Conservation (phyloP, 2,113 vertebrate genomes). For the Sialia sialis region DNA sequence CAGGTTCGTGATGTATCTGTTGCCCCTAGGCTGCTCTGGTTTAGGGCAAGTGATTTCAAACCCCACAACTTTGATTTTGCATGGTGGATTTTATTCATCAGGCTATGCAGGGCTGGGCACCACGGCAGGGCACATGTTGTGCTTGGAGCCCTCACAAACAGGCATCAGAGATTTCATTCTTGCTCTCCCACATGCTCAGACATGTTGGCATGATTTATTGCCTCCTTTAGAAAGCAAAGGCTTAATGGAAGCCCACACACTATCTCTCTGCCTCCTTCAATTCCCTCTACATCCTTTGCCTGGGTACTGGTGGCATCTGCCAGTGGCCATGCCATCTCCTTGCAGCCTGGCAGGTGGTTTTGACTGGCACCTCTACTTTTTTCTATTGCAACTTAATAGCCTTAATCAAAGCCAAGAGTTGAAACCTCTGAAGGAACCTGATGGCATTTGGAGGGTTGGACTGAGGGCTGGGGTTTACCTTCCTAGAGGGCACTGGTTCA, state of each 20-base stretch:
- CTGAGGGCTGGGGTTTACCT: neutral
- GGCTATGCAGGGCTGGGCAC: neutral
- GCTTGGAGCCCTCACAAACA: neutral
- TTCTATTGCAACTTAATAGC: constrained; percentile 64
- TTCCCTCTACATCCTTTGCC: rapidly evolving
- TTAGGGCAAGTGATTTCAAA: neutral
- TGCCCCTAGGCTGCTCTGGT: neutral
- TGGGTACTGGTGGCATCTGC: neutral
- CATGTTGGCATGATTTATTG: neutral
- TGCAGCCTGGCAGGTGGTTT: neutral
- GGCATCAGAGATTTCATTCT: neutral
- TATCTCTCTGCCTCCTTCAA: neutral
- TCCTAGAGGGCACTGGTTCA: neutral
- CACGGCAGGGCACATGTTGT: neutral
- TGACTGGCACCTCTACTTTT: neutral
- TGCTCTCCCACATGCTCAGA: neutral
- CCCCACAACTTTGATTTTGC: neutral
- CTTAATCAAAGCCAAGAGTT: constrained; percentile 63
- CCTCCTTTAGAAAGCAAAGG: neutral
- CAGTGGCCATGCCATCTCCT: neutral
- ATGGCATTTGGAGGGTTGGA: constrained; percentile 3
- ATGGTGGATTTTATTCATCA: neutral
- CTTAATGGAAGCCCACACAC: neutral
- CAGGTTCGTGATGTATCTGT: neutral
- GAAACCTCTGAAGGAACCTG: neutral